Conservation (phyloP, 1,140 invertebrate species). For the Drosophila dunni region DNA sequence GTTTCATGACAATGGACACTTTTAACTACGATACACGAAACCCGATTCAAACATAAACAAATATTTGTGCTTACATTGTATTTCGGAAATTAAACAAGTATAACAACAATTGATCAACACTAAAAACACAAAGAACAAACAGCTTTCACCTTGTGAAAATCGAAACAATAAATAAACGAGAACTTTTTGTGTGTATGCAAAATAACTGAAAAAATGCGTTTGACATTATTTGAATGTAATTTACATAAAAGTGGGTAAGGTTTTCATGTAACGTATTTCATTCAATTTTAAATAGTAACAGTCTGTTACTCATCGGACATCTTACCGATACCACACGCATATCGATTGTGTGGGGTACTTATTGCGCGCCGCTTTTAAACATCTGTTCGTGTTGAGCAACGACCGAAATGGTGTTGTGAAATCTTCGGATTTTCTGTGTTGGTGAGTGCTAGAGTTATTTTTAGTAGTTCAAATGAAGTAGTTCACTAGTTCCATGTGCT, state of each 20-base stretch:
- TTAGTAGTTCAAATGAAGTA: no score
- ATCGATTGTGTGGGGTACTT: constrained; percentile 10
- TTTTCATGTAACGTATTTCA: neutral
- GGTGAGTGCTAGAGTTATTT: no score
- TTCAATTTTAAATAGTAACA: neutral
- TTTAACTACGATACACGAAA: constrained; percentile 30
- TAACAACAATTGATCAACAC: constrained; percentile 47
- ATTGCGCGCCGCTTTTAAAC: no score
- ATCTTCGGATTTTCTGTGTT: no score
- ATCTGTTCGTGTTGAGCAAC: no score
- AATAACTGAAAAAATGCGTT: constrained; percentile 29
- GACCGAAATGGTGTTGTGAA: no score
- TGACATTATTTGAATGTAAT: neutral
- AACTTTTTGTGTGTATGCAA: constrained; percentile 77
- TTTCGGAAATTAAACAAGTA: constrained; percentile 49
- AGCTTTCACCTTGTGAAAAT: constrained; percentile 48
- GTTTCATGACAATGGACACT: constrained; percentile 60
- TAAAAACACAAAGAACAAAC: constrained; percentile 28
- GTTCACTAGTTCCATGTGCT: no score
- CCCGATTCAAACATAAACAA: constrained; percentile 34
- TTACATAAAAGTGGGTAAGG: neutral
- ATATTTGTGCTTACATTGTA: constrained; percentile 41
- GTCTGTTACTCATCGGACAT: neutral
- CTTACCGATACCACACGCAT: neutral
- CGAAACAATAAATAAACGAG: constrained; percentile 70